Conservation (phyloP, 2,113 vertebrate species). For the Mandrillus leucophaeus region DNA sequence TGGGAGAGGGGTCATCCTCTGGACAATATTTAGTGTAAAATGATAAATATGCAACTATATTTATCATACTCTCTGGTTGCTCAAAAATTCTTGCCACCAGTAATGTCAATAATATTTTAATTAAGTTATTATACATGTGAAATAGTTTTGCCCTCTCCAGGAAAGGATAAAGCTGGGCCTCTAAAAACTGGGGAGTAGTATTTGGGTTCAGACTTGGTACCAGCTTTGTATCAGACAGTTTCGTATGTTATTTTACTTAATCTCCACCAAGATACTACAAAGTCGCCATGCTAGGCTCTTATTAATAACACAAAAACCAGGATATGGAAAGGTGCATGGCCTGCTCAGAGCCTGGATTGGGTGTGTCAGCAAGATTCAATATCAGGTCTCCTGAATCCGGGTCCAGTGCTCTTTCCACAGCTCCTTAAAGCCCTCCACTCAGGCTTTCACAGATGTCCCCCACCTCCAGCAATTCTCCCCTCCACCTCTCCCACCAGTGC, state of each 20-base stretch:
- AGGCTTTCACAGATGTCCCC: neutral
- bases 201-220: neutral
- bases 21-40: neutral
- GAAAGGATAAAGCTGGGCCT: neutral
- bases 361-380: neutral
- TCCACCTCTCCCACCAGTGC: neutral
- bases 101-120: neutral
- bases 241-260: rapidly evolving
- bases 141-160: neutral
- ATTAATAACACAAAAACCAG: neutral
- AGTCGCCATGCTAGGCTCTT: neutral
- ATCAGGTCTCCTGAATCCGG: neutral
- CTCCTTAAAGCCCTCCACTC: too few species aligned
- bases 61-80: too few species aligned
- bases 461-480: neutral
- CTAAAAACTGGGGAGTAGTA: neutral
- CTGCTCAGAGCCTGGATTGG: neutral
- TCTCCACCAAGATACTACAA: neutral
- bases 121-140: neutral
- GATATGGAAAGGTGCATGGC: neutral
- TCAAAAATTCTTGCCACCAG: neutral
- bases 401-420: neutral
- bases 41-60: neutral
- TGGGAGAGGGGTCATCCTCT: too few species aligned
- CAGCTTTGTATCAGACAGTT: neutral